Evolutionary conservation across 2,113 vertebrate species (phyloP), one percentile per base, ranked within the genome.

Genomic region (Phylloscopus trochiloides): DNA sequence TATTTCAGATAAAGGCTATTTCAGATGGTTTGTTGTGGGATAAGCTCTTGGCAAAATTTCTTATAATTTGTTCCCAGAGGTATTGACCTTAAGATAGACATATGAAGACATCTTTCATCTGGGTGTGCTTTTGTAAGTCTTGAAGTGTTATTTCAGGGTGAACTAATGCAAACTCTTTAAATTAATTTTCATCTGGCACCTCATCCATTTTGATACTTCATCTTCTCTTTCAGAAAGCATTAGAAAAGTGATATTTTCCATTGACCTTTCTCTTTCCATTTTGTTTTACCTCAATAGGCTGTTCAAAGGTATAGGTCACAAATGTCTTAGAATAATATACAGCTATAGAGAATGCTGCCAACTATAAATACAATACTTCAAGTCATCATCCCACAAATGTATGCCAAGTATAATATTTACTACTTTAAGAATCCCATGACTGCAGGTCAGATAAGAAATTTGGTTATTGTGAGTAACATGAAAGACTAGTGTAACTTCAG

Each of bases 1-100:
- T 97, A 96, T 98, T 98, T 97, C n/a, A n/a, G n/a, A n/a, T n/a
- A n/a, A n/a, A n/a, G 92, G 75, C 86, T 97, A 90, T 98, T 98
- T 97, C 86, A 97, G 94, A 93, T 48, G 79, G 87, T 95, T 97
- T 97, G 94, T 92, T 97, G 94, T 96, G 78, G 82, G 90, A 83
- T 95, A 97, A 97, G 96, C 92, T 94, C 92, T 90, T 84, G 58
- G 91, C 87, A 96, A 96, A 90, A 73, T 96, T 96, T 96, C 94
- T 90, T 76, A 34, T 58, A 90, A 93, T 95, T 92, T 92, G 21
- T 93, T 93, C 95, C 96, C 72, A 45, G 55, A 4, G 29, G 91
- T 94, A 96, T 89, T 97, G 72, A 92, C 67, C 78, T 88, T 72
- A 93, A 86, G 67, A 63, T 21, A 77, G 82, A 38, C 48, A 6